Conservation (phyloP, 2,888 invertebrate genomes). For the Cactoblastis cactorum region DNA sequence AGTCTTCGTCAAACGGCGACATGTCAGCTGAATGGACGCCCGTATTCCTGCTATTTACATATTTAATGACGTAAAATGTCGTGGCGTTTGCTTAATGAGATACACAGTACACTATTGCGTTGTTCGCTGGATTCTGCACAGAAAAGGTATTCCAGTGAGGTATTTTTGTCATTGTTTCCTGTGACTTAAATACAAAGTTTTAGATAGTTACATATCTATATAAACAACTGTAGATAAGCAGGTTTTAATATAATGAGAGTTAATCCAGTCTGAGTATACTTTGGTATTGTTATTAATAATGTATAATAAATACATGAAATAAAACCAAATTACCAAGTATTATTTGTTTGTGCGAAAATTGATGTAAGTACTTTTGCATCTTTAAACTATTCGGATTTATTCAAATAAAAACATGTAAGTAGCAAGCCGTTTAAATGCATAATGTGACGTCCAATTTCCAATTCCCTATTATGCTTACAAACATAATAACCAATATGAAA, state of each 20-base stretch:
- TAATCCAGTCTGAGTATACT: no score
- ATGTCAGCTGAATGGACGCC: slow-evolving; percentile 69
- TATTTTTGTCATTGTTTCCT: slow-evolving; percentile 1
- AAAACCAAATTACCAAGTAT: no score
- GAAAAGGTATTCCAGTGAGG: not conserved
- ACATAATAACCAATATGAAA: slow-evolving; percentile 24
- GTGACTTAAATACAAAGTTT: not conserved
- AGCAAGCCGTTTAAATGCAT: slow-evolving; percentile 3
- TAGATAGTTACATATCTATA: not conserved
- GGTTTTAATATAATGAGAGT: no score
- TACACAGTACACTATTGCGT: slow-evolving; percentile 58
- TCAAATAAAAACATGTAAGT: not conserved
- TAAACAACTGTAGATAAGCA: no score
- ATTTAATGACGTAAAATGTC: slow-evolving; percentile 71
- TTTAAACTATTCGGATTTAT: not conserved
- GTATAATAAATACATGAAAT: no score
- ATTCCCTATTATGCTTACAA: slow-evolving; percentile 16
- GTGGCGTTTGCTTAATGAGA: slow-evolving; percentile 61
- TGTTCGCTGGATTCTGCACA: slow-evolving; percentile 24
- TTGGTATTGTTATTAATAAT: no score
- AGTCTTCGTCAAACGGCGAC: slow-evolving; percentile 48
- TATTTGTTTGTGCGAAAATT: not conserved
- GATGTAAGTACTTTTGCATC: not conserved
- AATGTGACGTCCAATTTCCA: slow-evolving; percentile 14
- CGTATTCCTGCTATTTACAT: slow-evolving; percentile 74